Conservation (phyloP, 2,797 vertebrate species). For the Emys orbicularis region DNA sequence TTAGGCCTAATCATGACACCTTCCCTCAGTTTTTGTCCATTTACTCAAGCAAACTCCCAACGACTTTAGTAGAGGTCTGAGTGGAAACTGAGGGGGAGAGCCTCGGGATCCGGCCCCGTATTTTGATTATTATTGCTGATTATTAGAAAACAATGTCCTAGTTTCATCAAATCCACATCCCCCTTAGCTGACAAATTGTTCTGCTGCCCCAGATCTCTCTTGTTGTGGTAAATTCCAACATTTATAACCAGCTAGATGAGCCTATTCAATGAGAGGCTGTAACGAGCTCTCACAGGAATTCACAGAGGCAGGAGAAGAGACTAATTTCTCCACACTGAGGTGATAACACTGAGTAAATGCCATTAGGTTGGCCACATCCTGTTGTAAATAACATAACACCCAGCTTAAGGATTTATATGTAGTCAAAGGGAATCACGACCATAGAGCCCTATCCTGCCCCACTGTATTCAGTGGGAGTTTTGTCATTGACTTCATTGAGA, state of each 20-base stretch:
- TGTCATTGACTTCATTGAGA: not conserved
- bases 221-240: fast-evolving
- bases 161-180: slow-evolving; percentile 30
- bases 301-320: not conserved
- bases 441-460: not conserved
- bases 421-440: not conserved
- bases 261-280: not conserved
- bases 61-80: not conserved
- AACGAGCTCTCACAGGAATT: not conserved
- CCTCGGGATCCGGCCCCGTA: not conserved
- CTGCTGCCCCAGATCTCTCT: not conserved
- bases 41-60: not conserved
- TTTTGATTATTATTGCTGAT: not conserved
- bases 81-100: not conserved
- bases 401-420: not conserved
- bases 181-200: not conserved
- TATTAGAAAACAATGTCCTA: not conserved
- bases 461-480: not conserved
- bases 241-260: not conserved
- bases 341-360: not conserved
- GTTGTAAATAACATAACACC: not conserved
- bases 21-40: not conserved
- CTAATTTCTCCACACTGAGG: not conserved
- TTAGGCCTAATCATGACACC: not conserved
- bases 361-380: not conserved